phyloP scores from a whole-genome alignment of 64 coral and sea anemone genomes.

The Pachyseris speciosa region DNA sequence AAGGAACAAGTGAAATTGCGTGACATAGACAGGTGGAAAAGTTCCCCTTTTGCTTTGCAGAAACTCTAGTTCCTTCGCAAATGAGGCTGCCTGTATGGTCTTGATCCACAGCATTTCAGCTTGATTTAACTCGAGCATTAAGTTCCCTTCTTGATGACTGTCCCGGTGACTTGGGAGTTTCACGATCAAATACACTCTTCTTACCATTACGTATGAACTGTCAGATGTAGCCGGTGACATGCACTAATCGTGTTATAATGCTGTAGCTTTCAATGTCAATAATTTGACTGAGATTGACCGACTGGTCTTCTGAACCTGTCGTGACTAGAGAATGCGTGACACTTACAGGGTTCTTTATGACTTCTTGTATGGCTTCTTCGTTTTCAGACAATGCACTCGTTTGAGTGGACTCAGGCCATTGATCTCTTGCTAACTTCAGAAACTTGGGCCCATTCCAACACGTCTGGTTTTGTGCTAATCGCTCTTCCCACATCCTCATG shows the following conservation, averaged over 20 bases:
- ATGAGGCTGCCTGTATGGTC: background rate
- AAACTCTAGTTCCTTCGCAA: background rate
- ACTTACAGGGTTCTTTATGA: background rate
- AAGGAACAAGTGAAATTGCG: conserved; percentile 28
- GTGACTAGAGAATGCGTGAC: conserved; percentile 3
- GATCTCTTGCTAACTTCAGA: background rate
- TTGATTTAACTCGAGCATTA: background rate
- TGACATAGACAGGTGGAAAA: conserved; percentile 12
- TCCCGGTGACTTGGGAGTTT: conserved; percentile 3
- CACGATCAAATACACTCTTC: background rate
- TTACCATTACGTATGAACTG: conserved; percentile 23
- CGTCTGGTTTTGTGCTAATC: background rate
- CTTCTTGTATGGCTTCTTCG: background rate
- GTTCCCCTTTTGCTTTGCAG: conserved; percentile 1
- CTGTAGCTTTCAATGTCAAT: conserved; percentile 39
- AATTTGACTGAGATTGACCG: conserved; percentile 2
- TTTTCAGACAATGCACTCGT: background rate
- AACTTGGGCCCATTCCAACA: conserved; percentile 12
- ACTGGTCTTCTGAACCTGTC: background rate
- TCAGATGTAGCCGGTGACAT: background rate
- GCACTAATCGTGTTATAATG: conserved; percentile 28
- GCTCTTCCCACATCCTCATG: conserved; percentile 1
- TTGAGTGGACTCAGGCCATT: conserved; percentile 1
- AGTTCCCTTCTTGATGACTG: background rate
- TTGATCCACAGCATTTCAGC: conserved; percentile 50